phyloP scores from a whole-genome alignment of 2,113 vertebrate genomes.

The Chloropsis cyanopogon region DNA sequence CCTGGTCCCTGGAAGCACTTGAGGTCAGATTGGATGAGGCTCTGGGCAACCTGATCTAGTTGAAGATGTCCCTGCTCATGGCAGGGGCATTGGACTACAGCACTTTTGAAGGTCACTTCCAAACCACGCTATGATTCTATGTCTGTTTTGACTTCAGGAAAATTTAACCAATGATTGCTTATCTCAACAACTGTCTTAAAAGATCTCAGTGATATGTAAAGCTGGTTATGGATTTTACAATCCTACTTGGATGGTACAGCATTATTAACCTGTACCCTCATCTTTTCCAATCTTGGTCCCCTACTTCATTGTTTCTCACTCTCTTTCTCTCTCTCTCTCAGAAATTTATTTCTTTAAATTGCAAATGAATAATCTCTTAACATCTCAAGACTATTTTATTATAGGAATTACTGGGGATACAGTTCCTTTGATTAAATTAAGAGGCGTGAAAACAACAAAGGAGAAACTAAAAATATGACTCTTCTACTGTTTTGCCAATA shows the following conservation, averaged over 20 bases:
- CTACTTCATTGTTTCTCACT: background rate
- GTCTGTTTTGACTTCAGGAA: background rate
- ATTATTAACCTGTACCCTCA: background rate
- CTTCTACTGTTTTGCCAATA: background rate
- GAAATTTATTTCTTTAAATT: background rate
- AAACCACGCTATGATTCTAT: background rate
- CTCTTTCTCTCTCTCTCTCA: background rate
- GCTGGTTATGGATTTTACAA: background rate
- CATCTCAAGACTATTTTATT: background rate
- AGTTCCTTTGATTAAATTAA: background rate
- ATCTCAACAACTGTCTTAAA: background rate
- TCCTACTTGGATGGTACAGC: background rate
- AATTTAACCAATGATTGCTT: background rate
- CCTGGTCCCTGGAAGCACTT: background rate
- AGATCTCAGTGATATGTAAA: background rate
- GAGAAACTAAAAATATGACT: fast-evolving
- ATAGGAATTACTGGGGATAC: background rate
- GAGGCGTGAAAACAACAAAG: background rate
- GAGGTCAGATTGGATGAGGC: background rate
- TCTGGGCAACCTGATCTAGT: background rate
- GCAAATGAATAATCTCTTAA: background rate
- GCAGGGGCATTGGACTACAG: background rate
- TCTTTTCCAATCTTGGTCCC: background rate
- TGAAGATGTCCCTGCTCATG: background rate
- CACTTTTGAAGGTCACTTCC: background rate